phyloP scores from a whole-genome alignment of 2,797 vertebrate genomes.

The Cichlasoma orientale region DNA sequence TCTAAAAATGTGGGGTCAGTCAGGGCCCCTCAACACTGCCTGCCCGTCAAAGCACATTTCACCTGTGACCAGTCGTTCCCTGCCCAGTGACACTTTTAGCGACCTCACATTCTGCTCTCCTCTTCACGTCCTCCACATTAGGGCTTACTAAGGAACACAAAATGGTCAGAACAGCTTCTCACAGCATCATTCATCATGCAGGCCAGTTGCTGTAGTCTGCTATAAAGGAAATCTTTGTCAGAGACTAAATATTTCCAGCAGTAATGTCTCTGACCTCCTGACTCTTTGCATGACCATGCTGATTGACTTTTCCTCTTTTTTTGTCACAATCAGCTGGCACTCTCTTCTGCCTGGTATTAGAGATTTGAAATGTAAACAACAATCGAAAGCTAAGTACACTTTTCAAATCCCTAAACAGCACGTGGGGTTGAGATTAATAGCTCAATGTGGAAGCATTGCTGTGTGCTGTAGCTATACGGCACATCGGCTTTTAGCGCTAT shows the following conservation, averaged over 20 bases:
- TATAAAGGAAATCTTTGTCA: slow-evolving; percentile 43
- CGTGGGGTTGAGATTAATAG: background rate
- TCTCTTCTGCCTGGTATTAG: background rate
- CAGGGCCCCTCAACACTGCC: slow-evolving; percentile 24
- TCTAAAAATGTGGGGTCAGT: slow-evolving; percentile 18
- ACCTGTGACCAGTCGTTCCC: slow-evolving; percentile 71
- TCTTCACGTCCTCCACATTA: slow-evolving; percentile 35
- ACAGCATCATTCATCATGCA: slow-evolving; percentile 53
- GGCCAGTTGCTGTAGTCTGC: slow-evolving; percentile 32
- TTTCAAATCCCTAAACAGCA: background rate
- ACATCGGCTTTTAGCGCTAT: background rate
- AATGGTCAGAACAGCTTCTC: slow-evolving; percentile 52
- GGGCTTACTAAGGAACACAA: slow-evolving; percentile 59
- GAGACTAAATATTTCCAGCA: slow-evolving; percentile 26
- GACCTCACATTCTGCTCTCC: slow-evolving; percentile 57
- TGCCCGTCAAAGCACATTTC: slow-evolving; percentile 63
- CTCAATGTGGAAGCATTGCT: background rate
- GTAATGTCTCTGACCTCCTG: background rate
- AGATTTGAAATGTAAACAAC: background rate
- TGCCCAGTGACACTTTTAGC: slow-evolving; percentile 40
- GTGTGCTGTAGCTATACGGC: background rate
- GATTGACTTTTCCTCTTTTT: background rate
- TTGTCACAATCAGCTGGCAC: background rate
- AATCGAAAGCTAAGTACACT: background rate
- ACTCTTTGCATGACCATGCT: slow-evolving; percentile 4